Base-by-base conservation (phyloP, 2,113 vertebrate species). In the Platysteira castanea region DNA sequence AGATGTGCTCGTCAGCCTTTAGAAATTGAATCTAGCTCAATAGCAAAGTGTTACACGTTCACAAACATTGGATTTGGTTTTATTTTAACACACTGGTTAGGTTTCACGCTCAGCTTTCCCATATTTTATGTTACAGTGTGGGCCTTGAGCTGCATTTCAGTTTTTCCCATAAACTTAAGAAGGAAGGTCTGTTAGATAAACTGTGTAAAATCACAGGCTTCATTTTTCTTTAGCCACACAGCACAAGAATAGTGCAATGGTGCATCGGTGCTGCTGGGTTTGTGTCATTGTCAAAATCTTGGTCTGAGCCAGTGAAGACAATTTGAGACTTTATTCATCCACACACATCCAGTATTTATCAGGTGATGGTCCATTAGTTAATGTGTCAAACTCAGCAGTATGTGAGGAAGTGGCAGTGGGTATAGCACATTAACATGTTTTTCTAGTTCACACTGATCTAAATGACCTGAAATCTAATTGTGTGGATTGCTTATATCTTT, bases 391-490 rank as follows among this genome's bases (percentile, higher is more conserved):
- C 76, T 96, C 93, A 96, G 93, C 95, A 88, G 13, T 84, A 77
- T 74, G 83, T 37, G 76, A 86, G 75, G 82, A 94, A 83, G 82
- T 59, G 82, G 53, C 77, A 81, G 68, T 63, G 46, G 61, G 19
- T 70, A 24, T 37, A 71, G 76, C 75, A 70, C 87, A 84, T 93
- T 90, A 95, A 84, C 90, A 46, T 90, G 90, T 85, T 92, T 94
- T 90, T 93, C 89, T 80, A 67, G 76, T 84, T 96, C 90, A 60
- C 64, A 7, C 68, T 81, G 60, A 86, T 93, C 92, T 84, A 90
- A 96, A 91, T 64, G 75, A 90, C 92, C 89, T 87, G 83, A 93
- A 93, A 93, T 93, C 68, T 90, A 83, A 91, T 81, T 94, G 82
- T 84, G 69, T 84, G 64, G 73, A 70, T 93, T 81, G 68, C 75